Evolutionary conservation across 2,888 invertebrate species (phyloP), one percentile per base, ranked within the genome.

Genomic region (Acleris laterana): DNA sequence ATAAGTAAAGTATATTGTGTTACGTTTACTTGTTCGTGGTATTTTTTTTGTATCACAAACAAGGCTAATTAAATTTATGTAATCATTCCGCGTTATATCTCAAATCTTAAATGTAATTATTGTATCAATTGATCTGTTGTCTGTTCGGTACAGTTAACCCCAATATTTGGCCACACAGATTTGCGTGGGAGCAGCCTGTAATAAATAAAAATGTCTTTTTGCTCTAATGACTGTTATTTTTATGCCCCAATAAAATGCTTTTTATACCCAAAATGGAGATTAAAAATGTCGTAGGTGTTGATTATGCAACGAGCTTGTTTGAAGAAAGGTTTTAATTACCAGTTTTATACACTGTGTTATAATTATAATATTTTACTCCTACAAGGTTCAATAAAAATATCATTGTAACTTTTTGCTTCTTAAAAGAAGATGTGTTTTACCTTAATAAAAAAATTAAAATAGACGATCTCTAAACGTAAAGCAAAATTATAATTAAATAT

Each of bases 171-270:
- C 60, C 64, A 55, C 55, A 56, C 53, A 28, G 50, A 55, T 56
- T 65, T 49, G 60, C 64, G 64, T 65, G 59, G 64, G 64, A 49
- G 60, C 28, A 42, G 38, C 49, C 17, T 17, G 32, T 65, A 49
- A 60, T 60, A 65, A 60, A 60, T 60, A 60, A 50, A 60, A 49
- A 48, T 19, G 20, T 42, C n/a, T 48, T 55, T 38, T 59, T 53
- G 38, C 56, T 25, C 44, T 56, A 56, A 57, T 57, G 44, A 57
- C 46, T 44, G 46, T 46, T 57, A 56, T 57, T 46, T 57, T 57
- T 46, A 57, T 57, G 46, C 17, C n/a, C n/a, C 25, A 38, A 25
- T 57, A 46, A 57, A 57, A 46, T n/a, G 57, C 25, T 46, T 57
- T 57, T 57, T 57, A 46, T 46, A 57, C 11, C 44, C 57, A 17